A percentile compares a stretch with the other conserved stretches of the same genome.
These are phyloP conservation scores for Aphrocallistes beatrix DNA, from an alignment of 37 sponge, comb jelly and placozoan species.

Conservation along the genomic window DNA sequence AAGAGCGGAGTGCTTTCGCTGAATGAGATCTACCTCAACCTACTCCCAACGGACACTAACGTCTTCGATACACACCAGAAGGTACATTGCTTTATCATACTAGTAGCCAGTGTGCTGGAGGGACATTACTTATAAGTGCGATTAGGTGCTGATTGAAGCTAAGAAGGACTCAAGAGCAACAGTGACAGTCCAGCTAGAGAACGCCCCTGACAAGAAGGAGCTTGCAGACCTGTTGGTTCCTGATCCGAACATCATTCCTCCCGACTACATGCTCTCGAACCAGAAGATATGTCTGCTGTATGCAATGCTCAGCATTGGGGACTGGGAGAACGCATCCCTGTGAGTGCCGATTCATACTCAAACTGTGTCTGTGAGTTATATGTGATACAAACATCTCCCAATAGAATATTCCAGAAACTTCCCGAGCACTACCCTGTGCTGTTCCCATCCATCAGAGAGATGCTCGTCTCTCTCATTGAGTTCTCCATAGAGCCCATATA, in stretches of 20 bases:
- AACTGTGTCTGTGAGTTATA: neutral
- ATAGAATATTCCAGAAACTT: conserved; percentile 39
- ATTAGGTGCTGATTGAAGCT: conserved; percentile 37
- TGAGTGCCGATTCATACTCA: neutral
- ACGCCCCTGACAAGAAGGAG: conserved; percentile 6
- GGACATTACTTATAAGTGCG: neutral
- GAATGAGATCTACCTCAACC: conserved; percentile 37
- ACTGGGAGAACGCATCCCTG: conserved; percentile 42
- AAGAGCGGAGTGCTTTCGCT: conserved; percentile 47
- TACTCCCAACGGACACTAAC: neutral
- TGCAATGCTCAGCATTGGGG: conserved; percentile 47
- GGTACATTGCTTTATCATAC: too few species aligned
- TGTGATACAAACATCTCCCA: neutral
- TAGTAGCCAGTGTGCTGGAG: too few species aligned
- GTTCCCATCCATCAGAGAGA: conserved; percentile 24
- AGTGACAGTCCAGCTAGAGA: conserved; percentile 39
- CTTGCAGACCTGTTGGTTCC: neutral
- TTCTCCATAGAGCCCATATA: conserved; percentile 58
- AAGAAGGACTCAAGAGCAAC: conserved; percentile 38
- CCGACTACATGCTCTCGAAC: conserved; percentile 28
- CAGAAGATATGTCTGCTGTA: conserved; percentile 74
- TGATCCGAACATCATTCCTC: neutral
- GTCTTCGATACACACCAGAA: neutral
- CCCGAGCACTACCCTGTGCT: conserved; percentile 43
- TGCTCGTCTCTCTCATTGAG: conserved; percentile 45